These are phyloP conservation scores for Bombylius major DNA, from an alignment of 2,888 invertebrate genomes.

Conservation along the genomic window DNA sequence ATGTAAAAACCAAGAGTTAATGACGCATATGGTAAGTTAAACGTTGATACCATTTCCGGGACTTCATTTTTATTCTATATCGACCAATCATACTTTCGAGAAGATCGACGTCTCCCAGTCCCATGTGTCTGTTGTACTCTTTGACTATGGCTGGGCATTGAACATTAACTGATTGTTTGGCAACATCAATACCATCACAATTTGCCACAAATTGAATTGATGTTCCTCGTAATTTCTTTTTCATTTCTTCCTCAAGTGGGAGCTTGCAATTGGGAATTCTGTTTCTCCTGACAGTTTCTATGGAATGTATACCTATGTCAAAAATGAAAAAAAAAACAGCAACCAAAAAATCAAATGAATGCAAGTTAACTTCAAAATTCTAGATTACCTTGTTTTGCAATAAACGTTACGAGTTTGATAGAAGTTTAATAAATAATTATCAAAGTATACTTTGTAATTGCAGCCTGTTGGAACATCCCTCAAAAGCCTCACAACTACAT, in stretches of 20 bases:
- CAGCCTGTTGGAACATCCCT: constrained; percentile 4
- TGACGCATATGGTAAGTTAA: background rate
- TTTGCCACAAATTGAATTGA: constrained; percentile 15
- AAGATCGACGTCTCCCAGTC: constrained; percentile 14
- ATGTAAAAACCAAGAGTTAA: background rate
- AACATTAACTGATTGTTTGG: constrained; percentile 16
- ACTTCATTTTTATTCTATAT: constrained; percentile 5
- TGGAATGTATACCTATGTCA: constrained; percentile 7
- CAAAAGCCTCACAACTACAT: constrained; percentile 9
- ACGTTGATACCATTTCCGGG: background rate
- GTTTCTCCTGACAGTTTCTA: constrained; percentile 20
- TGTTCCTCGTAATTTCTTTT: constrained; percentile 14
- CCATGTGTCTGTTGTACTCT: constrained; percentile 21
- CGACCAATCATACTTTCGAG: constrained; percentile 18
- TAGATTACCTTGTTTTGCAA: constrained; percentile 17
- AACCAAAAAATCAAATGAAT: background rate
- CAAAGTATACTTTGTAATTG: constrained; percentile 1
- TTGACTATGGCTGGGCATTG: constrained; percentile 17
- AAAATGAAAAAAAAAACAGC: constrained; percentile 4
- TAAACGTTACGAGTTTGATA: constrained; percentile 12
- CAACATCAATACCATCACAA: constrained; percentile 15
- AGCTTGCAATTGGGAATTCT: constrained; percentile 20
- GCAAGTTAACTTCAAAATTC: background rate
- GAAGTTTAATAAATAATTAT: constrained; percentile 5
- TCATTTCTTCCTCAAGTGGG: constrained; percentile 15